Base-by-base conservation (phyloP, 2,797 vertebrate genomes). In the Falco concolor region DNA sequence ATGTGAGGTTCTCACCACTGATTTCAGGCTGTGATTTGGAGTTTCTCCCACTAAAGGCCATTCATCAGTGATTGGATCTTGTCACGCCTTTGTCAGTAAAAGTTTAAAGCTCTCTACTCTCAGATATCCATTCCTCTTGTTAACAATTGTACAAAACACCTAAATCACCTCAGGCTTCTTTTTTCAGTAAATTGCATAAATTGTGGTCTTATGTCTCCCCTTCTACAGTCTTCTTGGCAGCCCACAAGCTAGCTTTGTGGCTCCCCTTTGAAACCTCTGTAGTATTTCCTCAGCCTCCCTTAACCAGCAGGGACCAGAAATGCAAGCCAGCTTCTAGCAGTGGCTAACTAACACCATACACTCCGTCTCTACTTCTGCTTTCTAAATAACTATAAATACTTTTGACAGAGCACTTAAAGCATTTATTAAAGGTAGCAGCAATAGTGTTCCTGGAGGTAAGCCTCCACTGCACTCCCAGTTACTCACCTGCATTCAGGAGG, bases 31-130 rank as follows among this genome's bases (percentile, higher is more conserved):
- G 67, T 60, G 64, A 95, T 93, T 86, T 82, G 25, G 30, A 67
- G 12, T 79, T 93, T 89, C 49, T 87, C 73, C 74, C 50, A 93
- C 88, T 8, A 5, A 92, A 89, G 25, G 36, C 84, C 25, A 20
- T 79, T 76, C 92, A 90, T 89, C 84, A 50, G 50, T 57, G 72
- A 91, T 42, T 78, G 57, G 45, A 93, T 95, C 68, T 96, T 87
- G 68, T 85, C 63, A 59, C 3, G 2, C 25, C 40, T 75, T 87
- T 42, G 13, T 70, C 57, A 68, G 49, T 80, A 89, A 44, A 89
- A 72, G 13, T 89, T 89, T 70, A 68, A 90, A 94, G 28, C 57
- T 87, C 68, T 69, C 25, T 87, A 13, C 21, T 65, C 68, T 84
- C 50, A 83, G 59, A 68, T 80, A 78, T 10, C n/a, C 27, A 64